Base-by-base conservation (phyloP, 2,888 invertebrate species). In the Celastrina argiolus region DNA sequence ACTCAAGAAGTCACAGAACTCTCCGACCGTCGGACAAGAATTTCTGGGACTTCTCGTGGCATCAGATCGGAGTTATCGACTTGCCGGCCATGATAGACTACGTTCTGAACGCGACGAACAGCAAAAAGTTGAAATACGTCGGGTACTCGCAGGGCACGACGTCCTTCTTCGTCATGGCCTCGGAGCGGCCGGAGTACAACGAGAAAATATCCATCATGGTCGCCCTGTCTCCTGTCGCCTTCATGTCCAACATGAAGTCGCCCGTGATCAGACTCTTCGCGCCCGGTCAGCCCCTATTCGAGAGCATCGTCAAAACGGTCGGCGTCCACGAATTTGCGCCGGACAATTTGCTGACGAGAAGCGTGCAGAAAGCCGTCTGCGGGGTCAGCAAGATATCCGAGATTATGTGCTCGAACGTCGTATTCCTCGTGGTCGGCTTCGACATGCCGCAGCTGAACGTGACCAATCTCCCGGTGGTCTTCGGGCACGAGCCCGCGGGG, bases 41-140 rank as follows among this genome's bases (percentile, higher is more conserved):
- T n/a, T 95, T 92, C 75, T 95, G 95, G 95, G 84, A 93, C 66
- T 95, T 94, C 73, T 95, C 95, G 65, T 97, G 94, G 94, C 95
- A 97, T 79, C 94, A 97, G 78, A 96, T 97, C 77, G 96, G 95
- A 0, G 78, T 85, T 34, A 93, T 91, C 74, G 98, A 98, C 80
- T 77, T 97, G 2, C 96, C 97, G 2, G 94, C 95, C 0, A 95
- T 94, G 87, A 94, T 98, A 31, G 95, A 97, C 76, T 93, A 94
- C 76, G 88, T 94, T 1, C 79, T 95, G 0, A 73, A 81, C 0
- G 69, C 72, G 8, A 95, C 94, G 0, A 86, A 89, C 0, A 80
- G 89, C 42, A 68, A 84, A 7, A 82, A 92, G n/a, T 67, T 96
- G 0, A 92, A 92, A 72, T 96, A 94, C 78, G 81, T 95, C 10